Base-by-base conservation (phyloP, 2,113 vertebrate genomes). In the Pachycephala philippinensis region DNA sequence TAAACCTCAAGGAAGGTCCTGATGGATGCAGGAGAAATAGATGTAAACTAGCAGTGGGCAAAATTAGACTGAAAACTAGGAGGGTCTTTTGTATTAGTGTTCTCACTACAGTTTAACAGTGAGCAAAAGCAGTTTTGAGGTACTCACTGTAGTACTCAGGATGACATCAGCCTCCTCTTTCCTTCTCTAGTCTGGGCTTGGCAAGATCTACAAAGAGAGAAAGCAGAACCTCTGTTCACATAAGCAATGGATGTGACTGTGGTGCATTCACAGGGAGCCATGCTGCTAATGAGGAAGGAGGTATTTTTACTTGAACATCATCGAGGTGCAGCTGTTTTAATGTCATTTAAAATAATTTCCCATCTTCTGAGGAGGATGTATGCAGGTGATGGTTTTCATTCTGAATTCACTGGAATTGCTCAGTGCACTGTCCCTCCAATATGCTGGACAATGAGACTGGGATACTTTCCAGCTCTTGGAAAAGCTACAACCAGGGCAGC, bases 381-480 rank as follows among this genome's bases (percentile, higher is more conserved):
- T 61, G 53, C 31, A 50, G 26, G 9, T 60, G 77, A 37, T 31
- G 31, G 15, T 31, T 84, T 70, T 19, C 28, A 18, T 11, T 19
- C 3, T 52, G 23, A 64, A 64, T 50, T 50, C 37, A 37, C 61
- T 31, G 71, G 20, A 40, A 20, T 27, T 33, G 21, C 44, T 72
- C 50, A 64, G 24, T 15, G 33, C 7, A 6, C n/a, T 80, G 71
- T 56, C 37, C 6, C 24, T 87, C 37, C 47, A 13, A 16, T 21
- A 7, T 5, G 2, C 33, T 56, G 31, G 50, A 21, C 3, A 4
- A 30, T 31, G 35, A 1, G 7, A 35, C 37, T 13, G 4, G 15
- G 35, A 52, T 30, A 10, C 24, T 39, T 71, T 40, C 80, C 53
- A 76, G n/a, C 35, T 80, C 49, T 28, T n/a, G 40, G 10, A 65